Conservation (phyloP, 2,113 vertebrate species). For the Catharus fuscescens region DNA sequence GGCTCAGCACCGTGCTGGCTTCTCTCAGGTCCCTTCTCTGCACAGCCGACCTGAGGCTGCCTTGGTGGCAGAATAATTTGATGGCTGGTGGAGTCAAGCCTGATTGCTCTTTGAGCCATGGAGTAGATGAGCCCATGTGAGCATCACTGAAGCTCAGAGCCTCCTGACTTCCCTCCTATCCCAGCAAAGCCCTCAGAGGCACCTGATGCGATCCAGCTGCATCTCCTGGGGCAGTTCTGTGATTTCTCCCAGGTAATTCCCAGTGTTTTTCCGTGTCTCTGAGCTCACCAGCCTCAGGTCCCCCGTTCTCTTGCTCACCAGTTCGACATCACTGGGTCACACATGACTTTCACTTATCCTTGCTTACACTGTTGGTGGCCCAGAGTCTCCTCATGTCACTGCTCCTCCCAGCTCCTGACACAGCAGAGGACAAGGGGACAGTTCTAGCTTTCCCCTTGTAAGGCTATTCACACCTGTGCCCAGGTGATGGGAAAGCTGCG, state of each 20-base stretch:
- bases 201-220: neutral
- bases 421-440: neutral
- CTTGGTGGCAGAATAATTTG: neutral
- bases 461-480: neutral
- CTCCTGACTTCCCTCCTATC: neutral
- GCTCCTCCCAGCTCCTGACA: neutral
- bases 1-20: fast-evolving
- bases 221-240: neutral
- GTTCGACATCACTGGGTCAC: neutral
- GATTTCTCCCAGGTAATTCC: neutral
- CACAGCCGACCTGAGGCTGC: neutral
- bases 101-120: neutral
- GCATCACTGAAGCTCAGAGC: neutral
- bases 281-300: neutral
- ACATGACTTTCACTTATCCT: neutral
- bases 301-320: neutral
- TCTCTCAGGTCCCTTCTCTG: neutral
- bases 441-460: neutral
- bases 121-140: neutral
- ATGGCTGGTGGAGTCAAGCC: neutral
- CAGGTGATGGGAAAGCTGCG: neutral
- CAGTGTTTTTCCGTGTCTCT: neutral
- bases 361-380: neutral
- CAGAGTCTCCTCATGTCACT: fast-evolving
- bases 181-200: neutral